Evolutionary conservation across 1,140 invertebrate species (phyloP).

Genomic region (Drosophila tani): DNA sequence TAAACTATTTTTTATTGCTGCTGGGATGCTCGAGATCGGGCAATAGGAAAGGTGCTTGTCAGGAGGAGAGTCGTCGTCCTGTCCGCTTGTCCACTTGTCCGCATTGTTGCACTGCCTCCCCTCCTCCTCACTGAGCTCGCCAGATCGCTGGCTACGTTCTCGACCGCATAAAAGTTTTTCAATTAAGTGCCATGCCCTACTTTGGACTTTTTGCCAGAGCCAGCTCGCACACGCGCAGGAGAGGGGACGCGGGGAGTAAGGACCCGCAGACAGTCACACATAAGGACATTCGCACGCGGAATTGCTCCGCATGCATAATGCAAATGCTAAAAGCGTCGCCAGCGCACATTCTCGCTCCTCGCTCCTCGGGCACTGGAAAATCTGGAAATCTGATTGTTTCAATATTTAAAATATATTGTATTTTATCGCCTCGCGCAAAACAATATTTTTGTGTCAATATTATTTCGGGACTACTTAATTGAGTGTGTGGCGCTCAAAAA

Average conservation of each 20-base stretch:
- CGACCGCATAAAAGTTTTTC: conserved; percentile 77
- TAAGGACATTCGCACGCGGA: conserved; percentile 32
- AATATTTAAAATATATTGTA: conserved; percentile 5
- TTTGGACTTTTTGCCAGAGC: conserved; percentile 65
- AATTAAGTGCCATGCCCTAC: conserved; percentile 77
- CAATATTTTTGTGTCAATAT: conserved; percentile 16
- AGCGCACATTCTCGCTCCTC: neutral
- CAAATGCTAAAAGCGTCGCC: conserved; percentile 59
- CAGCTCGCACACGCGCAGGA: neutral
- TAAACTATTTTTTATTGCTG: conserved; percentile 72
- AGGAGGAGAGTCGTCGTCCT: conserved; percentile 3
- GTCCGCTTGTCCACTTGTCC: conserved; percentile 21
- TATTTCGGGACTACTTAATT: conserved; percentile 9
- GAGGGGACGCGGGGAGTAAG: neutral
- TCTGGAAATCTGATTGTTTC: conserved; percentile 12
- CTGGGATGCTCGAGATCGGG: neutral
- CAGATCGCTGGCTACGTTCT: conserved; percentile 56
- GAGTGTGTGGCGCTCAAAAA: neutral
- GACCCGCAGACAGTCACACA: conserved; percentile 22
- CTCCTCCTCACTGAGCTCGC: neutral
- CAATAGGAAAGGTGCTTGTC: conserved; percentile 27
- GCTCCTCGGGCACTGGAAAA: neutral
- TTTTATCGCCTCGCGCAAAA: neutral
- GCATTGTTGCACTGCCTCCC: conserved; percentile 10
- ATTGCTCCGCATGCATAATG: conserved; percentile 59